These are phyloP conservation scores for Apantesis nais DNA, from an alignment of 2,888 invertebrate genomes.

Conservation along the genomic window DNA sequence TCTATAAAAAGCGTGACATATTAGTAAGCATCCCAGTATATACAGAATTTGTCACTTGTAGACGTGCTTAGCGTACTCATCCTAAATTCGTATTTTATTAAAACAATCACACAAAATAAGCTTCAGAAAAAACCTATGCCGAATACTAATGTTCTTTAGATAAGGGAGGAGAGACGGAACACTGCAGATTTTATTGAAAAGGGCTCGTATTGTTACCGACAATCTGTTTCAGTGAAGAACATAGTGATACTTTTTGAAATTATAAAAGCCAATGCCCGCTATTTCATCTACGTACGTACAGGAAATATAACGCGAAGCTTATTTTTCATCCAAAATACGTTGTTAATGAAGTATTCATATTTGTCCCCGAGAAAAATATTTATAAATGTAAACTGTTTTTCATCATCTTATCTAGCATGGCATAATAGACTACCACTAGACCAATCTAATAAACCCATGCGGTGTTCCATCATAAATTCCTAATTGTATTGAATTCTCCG, in stretches of 20 bases:
- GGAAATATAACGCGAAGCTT: too few species aligned
- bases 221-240: not conserved
- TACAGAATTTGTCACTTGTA: slow-evolving; percentile 29
- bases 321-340: too few species aligned
- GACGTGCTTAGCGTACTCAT: slow-evolving; percentile 23
- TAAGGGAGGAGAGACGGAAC: slow-evolving; percentile 30
- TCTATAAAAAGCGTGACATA: slow-evolving; percentile 15
- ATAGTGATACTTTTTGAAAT: not conserved
- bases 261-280: too few species aligned
- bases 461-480: not conserved
- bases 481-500: not conserved
- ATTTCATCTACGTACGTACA: too few species aligned
- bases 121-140: slow-evolving; percentile 28
- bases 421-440: too few species aligned
- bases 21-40: slow-evolving; percentile 34
- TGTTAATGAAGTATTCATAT: too few species aligned
- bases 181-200: slow-evolving; percentile 21
- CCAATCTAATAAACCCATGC: not conserved
- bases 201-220: slow-evolving; percentile 3
- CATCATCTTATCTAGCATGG: not conserved
- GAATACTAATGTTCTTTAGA: slow-evolving; percentile 38
- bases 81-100: slow-evolving; percentile 38
- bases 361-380: not conserved
- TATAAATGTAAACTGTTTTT: not conserved
- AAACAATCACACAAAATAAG: slow-evolving; percentile 44